A percentile compares a stretch with the other conserved stretches of the same genome.
Evolutionary conservation across 2,888 invertebrate genomes (phyloP).

Genomic region (Cephonodes hylas): DNA sequence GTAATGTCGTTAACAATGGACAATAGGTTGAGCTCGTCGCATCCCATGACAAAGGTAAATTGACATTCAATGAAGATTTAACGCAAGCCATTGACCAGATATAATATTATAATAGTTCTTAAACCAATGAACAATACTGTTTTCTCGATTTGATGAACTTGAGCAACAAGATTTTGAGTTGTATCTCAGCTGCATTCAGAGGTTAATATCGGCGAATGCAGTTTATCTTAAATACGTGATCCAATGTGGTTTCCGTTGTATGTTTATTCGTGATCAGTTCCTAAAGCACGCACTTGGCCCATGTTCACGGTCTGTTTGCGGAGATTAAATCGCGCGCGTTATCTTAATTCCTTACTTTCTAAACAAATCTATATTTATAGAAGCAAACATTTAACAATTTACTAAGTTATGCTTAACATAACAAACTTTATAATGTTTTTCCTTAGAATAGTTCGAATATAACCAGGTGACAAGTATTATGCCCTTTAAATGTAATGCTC

Average conservation of each 20-base stretch:
- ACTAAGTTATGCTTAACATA: not conserved
- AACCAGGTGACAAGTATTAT: not conserved
- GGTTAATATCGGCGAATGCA: conserved; percentile 1
- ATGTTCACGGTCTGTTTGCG: conserved; percentile 1
- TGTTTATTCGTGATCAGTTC: conserved; percentile 12
- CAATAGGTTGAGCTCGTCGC: not conserved
- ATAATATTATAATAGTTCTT: too few relatives aligned
- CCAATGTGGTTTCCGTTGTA: conserved; percentile 1
- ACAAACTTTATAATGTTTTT: not conserved
- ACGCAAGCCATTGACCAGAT: not conserved
- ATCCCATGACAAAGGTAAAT: not conserved
- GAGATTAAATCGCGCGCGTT: conserved; percentile 1
- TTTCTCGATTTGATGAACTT: too few relatives aligned
- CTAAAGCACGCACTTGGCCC: conserved; percentile 3
- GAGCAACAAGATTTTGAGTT: not conserved
- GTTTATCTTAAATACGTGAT: not conserved
- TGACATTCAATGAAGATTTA: not conserved
- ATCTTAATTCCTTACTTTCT: not conserved
- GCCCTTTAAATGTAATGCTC: not conserved
- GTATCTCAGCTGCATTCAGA: not conserved
- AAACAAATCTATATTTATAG: not conserved
- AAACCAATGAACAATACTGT: too few relatives aligned
- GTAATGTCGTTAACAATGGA: not conserved
- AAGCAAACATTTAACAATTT: not conserved
- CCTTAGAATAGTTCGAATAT: not conserved